These are phyloP conservation scores for Chaetogeoica ovagalla DNA, from an alignment of 2,888 invertebrate genomes.

Conservation along the genomic window DNA sequence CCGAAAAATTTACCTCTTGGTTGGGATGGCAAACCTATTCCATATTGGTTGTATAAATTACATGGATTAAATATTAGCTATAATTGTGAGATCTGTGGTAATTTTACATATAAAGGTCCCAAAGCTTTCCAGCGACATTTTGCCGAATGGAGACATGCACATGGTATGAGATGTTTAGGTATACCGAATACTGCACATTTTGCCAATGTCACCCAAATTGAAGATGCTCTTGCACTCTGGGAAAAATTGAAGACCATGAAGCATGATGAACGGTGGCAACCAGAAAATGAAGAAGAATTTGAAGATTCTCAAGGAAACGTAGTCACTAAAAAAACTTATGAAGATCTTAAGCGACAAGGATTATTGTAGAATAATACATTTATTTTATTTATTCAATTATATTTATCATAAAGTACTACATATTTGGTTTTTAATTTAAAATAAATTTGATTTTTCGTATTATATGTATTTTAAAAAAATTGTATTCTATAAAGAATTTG, in stretches of 20 bases:
- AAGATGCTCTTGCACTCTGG: constrained; percentile 96
- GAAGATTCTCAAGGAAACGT: constrained; percentile 99
- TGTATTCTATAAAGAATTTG: no score
- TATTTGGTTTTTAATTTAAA: neutral
- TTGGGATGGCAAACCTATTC: constrained; percentile 95
- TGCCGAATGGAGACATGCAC: constrained; percentile 76
- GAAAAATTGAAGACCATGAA: constrained; percentile 95
- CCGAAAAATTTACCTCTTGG: constrained; percentile 98
- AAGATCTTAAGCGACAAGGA: constrained; percentile 97
- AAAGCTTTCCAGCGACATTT: constrained; percentile 99
- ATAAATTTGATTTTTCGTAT: neutral
- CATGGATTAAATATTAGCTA: constrained; percentile 99
- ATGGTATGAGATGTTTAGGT: constrained; percentile 73
- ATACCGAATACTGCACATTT: constrained; percentile 99
- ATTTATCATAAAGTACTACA: neutral
- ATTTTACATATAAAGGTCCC: constrained; percentile 96
- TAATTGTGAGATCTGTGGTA: constrained; percentile 99
- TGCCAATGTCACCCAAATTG: constrained; percentile 98
- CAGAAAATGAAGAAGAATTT: constrained; percentile 96
- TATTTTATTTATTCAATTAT: neutral
- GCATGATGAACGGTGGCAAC: constrained; percentile 93
- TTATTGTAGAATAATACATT: constrained; percentile 69
- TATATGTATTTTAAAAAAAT: neutral
- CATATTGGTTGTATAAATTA: constrained; percentile 98
- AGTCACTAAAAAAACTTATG: constrained; percentile 96